phyloP scores from a whole-genome alignment of 2,888 invertebrate genomes.

The Ctena decussata region DNA sequence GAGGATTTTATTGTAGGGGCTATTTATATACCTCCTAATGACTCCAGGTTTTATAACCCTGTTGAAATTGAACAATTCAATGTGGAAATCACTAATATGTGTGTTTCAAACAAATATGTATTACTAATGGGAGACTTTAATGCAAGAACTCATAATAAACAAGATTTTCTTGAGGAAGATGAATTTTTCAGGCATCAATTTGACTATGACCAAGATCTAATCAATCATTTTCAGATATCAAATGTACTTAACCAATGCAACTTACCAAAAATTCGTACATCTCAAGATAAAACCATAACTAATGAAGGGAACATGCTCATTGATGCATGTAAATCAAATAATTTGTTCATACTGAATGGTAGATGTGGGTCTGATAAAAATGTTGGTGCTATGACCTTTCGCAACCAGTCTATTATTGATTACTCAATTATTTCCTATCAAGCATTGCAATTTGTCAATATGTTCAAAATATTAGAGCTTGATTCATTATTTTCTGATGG shows the following conservation, averaged over 20 bases:
- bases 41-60: neutral
- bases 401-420: neutral
- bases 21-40: neutral
- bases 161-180: slow-evolving; percentile 2
- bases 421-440: neutral
- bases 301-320: slow-evolving; percentile 11
- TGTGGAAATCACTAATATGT: neutral
- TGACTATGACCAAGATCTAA: neutral
- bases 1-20: neutral
- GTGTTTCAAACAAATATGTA: slow-evolving; percentile 1
- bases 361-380: neutral
- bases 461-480: too few relatives aligned
- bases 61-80: neutral
- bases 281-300: neutral
- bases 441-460: neutral
- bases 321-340: neutral
- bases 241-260: neutral
- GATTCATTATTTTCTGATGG: too few relatives aligned
- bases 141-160: slow-evolving; percentile 3
- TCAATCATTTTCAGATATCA: neutral
- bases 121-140: neutral
- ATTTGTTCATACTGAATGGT: neutral
- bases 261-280: neutral
- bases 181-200: neutral
- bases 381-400: neutral